phyloP scores from a whole-genome alignment of 2,113 vertebrate species.

The Barnardius zonarius region DNA sequence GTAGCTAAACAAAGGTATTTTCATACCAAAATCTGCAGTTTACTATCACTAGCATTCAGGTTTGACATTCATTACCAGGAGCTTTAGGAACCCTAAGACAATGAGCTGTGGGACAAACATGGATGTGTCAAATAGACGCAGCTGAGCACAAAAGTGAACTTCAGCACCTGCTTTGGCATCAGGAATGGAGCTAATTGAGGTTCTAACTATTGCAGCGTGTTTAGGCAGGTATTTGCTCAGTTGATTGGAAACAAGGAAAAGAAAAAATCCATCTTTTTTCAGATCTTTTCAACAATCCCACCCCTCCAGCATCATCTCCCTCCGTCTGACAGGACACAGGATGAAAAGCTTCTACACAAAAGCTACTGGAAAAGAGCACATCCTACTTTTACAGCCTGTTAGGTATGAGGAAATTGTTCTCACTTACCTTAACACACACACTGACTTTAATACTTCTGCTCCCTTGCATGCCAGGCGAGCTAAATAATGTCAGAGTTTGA shows the following conservation, averaged over 20 bases:
- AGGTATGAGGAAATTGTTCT: not conserved
- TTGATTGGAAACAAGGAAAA: not conserved
- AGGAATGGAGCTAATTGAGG: not conserved
- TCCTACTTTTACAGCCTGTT: not conserved
- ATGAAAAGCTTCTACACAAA: not conserved
- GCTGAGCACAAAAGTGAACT: not conserved
- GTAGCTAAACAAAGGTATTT: not conserved
- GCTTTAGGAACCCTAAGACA: not conserved
- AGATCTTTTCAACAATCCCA: not conserved
- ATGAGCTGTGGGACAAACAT: not conserved
- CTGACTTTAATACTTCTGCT: conserved; percentile 69
- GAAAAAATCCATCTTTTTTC: not conserved
- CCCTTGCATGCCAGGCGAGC: conserved; percentile 55
- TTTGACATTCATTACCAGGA: not conserved
- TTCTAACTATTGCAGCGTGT: not conserved
- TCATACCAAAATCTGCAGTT: not conserved
- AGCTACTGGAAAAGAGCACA: not conserved
- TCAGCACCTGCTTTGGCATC: not conserved
- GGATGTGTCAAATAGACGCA: not conserved
- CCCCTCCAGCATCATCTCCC: not conserved
- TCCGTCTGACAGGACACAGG: not conserved
- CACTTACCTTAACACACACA: conserved; percentile 82
- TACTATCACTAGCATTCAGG: not conserved
- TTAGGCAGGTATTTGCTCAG: not conserved
- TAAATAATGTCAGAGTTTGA: conserved; percentile 77